Evolutionary conservation across 2,797 vertebrate genomes (phyloP).

Genomic region (Thalassophryne amazonica): DNA sequence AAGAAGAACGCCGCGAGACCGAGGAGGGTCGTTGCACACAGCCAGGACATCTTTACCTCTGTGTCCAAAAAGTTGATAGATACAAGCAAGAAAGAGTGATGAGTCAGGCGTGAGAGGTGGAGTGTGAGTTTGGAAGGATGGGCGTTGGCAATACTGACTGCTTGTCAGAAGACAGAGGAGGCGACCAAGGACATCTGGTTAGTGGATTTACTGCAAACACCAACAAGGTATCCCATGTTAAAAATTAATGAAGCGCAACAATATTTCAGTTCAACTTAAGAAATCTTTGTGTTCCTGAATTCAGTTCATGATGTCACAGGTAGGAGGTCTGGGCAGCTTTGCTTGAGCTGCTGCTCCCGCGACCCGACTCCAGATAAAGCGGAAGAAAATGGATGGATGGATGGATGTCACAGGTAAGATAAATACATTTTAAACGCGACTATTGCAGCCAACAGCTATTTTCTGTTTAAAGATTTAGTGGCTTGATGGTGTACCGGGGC

Average conservation of each 20-base stretch:
- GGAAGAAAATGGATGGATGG: no score
- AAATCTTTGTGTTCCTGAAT: background rate
- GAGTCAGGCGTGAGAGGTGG: slow-evolving; percentile 36
- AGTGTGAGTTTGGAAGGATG: slow-evolving; percentile 15
- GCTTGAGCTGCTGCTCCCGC: no score
- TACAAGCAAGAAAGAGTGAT: slow-evolving; percentile 41
- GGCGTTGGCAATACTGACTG: slow-evolving; percentile 19
- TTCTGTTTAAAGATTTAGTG: no score
- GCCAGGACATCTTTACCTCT: slow-evolving; percentile 79
- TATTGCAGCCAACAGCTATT: no score
- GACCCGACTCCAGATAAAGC: no score
- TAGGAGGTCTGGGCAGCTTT: no score
- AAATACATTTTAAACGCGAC: no score
- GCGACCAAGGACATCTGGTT: slow-evolving; percentile 20
- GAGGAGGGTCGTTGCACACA: slow-evolving; percentile 57
- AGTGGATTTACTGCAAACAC: slow-evolving; percentile 13
- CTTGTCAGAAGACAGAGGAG: slow-evolving; percentile 38
- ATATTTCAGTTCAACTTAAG: background rate
- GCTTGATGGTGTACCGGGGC: no score
- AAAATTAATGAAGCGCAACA: background rate
- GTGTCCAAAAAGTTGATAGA: slow-evolving; percentile 24
- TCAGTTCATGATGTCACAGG: no score
- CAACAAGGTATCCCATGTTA: background rate
- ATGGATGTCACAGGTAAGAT: no score
- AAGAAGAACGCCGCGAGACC: slow-evolving; percentile 62